These are phyloP conservation scores for Phorcus lineatus DNA, from an alignment of 2,888 invertebrate species.

Conservation along the genomic window DNA sequence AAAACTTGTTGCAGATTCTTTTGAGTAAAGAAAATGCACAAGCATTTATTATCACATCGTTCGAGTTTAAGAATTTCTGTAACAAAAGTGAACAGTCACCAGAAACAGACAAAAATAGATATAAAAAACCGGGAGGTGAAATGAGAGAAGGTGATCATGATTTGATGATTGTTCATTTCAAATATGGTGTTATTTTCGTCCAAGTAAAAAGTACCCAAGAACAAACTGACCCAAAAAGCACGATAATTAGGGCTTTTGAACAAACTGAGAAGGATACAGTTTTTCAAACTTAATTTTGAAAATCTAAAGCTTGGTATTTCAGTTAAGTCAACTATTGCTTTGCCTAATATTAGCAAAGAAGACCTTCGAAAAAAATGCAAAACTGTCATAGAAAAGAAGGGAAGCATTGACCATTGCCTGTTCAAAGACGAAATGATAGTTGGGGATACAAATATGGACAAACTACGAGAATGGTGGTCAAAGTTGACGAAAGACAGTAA, in stretches of 20 bases:
- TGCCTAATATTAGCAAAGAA: background rate
- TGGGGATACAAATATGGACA: background rate
- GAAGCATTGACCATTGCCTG: too few species aligned
- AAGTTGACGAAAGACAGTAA: background rate
- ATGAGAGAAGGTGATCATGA: background rate
- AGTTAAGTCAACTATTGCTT: background rate
- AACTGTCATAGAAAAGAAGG: too few species aligned
- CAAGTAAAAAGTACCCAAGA: background rate
- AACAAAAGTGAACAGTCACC: too few species aligned
- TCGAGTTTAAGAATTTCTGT: background rate
- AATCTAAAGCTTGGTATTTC: background rate
- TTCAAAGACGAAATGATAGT: too few species aligned
- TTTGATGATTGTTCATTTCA: background rate
- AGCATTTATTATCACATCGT: background rate
- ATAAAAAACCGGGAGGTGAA: background rate
- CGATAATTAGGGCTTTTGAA: background rate
- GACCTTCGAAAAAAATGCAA: too few species aligned
- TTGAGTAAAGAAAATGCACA: background rate
- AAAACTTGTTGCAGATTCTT: background rate
- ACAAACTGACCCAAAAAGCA: too few species aligned
- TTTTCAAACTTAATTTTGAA: background rate
- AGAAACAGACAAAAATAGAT: background rate
- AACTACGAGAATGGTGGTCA: background rate
- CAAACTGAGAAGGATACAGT: background rate
- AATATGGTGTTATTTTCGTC: background rate